Percentiles rank a stretch among this genome's conserved stretches.
These are phyloP conservation scores for Choloepus hoffmanni DNA, from an alignment of 2,113 vertebrate species.

Conservation along the genomic window DNA sequence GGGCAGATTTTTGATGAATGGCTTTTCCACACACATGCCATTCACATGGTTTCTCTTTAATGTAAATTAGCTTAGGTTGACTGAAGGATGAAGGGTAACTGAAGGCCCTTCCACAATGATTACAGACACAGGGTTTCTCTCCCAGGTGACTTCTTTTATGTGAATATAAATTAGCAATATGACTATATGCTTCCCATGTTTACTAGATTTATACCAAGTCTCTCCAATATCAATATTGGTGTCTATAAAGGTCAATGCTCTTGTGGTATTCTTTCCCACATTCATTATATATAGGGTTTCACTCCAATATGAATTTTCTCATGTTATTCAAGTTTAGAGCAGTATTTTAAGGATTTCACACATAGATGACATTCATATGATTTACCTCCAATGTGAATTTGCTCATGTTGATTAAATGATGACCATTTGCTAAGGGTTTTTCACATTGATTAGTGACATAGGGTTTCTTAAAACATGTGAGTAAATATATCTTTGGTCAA, in stretches of 20 bases:
- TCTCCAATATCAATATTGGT: background rate
- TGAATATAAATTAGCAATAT: background rate
- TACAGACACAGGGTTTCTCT: background rate
- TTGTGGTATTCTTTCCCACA: background rate
- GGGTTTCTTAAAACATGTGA: background rate
- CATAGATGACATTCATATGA: no score
- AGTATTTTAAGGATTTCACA: no score
- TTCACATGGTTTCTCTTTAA: background rate
- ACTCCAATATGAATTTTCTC: no score
- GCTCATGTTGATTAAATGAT: no score
- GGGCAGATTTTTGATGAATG: background rate
- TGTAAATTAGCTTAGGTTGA: background rate
- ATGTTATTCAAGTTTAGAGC: no score
- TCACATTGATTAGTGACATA: background rate
- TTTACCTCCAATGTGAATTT: no score
- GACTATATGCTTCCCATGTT: background rate
- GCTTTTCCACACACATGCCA: no score
- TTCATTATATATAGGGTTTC: no score
- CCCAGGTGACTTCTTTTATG: background rate
- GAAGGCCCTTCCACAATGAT: background rate
- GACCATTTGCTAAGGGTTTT: no score
- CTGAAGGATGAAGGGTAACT: background rate
- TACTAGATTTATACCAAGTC: background rate
- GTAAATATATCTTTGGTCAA: background rate
- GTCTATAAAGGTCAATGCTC: background rate